Base-by-base conservation (phyloP, 2,113 vertebrate genomes). In the Phaethornis superciliosus region DNA sequence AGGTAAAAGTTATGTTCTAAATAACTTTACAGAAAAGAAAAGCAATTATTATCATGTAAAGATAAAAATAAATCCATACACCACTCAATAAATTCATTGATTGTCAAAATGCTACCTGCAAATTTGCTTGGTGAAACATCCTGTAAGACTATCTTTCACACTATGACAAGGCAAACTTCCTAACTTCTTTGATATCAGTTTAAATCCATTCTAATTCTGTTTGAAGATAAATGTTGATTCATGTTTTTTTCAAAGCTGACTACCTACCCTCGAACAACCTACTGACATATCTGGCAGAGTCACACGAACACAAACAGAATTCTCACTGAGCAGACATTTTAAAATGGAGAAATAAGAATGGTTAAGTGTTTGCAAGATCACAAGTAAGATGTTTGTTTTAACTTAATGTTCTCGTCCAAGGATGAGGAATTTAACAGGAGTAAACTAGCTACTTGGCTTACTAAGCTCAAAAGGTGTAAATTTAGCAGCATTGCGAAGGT, bases 191-290 rank as follows among this genome's bases (percentile, higher is more conserved):
- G 93, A 97, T 94, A 77, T 89, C 91, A 68, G 33, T 93, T 97
- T 95, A 95, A 91, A 71, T 91, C 42, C 63, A 52, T 37, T 93
- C 75, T 82, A 88, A 95, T 96, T 95, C 93, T 95, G 71, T 95
- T 95, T 94, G 94, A 96, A 95, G 81, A 18, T 95, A 94, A 95
- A 88, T 93, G 87, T 95, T 95, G 78, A 94, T 87, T 95, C 78
- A 89, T 91, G 78, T 82, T 80, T 92, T 90, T 94, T 95, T 93
- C 75, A 95, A 92, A 93, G 75, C 63, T 71, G 56, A 93, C 56
- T 96, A 15, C 70, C 71, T 94, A 51, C 67, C 51, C 67, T 89
- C 81, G 75, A 95, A 88, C 70, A 95, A 40, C 21, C 47, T 85
- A 40, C 84, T 96, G 93, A 93, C 89, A 74, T 55, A 88, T 80